Evolutionary conservation across 1,140 invertebrate species (phyloP).

Genomic region (Aricia agestis): DNA sequence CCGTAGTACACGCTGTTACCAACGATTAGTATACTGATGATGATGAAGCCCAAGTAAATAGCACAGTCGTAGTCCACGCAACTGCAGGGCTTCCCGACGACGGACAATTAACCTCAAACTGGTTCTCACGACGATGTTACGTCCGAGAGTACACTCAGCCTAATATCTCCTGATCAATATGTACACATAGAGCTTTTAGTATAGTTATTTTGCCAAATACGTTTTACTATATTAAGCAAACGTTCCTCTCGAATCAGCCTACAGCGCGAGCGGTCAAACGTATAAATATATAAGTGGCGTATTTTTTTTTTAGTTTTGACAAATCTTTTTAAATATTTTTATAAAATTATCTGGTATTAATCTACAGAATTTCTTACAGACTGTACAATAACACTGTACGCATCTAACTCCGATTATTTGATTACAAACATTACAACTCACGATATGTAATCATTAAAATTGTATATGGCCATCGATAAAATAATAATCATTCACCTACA

Average conservation of each 20-base stretch:
- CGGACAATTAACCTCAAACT: conserved; percentile 24
- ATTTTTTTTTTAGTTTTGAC: too few relatives aligned
- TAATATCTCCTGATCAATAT: too few relatives aligned
- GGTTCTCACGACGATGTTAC: conserved; percentile 23
- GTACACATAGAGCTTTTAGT: too few relatives aligned
- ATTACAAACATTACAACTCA: neutral
- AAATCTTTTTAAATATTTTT: too few relatives aligned
- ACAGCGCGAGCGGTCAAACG: too few relatives aligned
- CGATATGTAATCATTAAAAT: neutral
- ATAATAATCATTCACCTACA: too few relatives aligned
- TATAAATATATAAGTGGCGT: too few relatives aligned
- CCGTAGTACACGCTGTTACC: too few relatives aligned
- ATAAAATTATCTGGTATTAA: too few relatives aligned
- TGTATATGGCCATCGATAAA: neutral
- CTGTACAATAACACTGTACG: neutral
- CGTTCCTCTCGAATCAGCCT: too few relatives aligned
- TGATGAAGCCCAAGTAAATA: neutral
- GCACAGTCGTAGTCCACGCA: neutral
- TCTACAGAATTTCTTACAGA: neutral
- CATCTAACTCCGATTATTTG: neutral
- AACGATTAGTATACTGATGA: neutral
- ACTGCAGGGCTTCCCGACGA: neutral
- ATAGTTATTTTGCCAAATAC: too few relatives aligned
- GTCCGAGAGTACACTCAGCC: neutral
- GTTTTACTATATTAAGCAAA: too few relatives aligned